Base-by-base conservation (phyloP, 2,888 invertebrate genomes). In the Drosophila pegasa region DNA sequence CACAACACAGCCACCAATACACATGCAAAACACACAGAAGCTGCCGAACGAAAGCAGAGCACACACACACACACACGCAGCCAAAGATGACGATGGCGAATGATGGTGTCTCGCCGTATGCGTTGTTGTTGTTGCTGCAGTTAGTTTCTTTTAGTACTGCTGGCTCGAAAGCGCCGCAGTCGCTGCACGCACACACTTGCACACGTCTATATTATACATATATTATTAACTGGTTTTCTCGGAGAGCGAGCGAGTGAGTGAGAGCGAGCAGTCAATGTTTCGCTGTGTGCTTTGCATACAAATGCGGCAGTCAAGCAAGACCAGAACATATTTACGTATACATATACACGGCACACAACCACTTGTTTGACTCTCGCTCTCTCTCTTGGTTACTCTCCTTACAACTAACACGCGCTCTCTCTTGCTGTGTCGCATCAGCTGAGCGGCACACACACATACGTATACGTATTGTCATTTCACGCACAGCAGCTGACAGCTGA, bases 21-120 rank as follows among this genome's bases (percentile, higher is more conserved):
- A 73, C 38, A 58, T 54, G 55, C 65, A 38, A 48, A 27, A 27
- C 9, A 45, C 52, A 68, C 54, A 84, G 74, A 76, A 74, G 87
- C 80, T 79, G 82, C 60, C 72, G 61, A 86, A 82, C 75, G 88
- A 88, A 82, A 86, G 84, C 87, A 75, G 87, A 87, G 83, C 74
- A 67, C 38, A 72, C 63, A n/a, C n/a, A n/a, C n/a, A n/a, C n/a
- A n/a, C n/a, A n/a, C n/a, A n/a, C n/a, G n/a, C n/a, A 71, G 77
- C 20, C 62, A 74, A 75, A 87, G 88, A 88, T 75, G 81, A 66
- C 61, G 84, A 76, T 71, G 71, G 59, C 58, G 54, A 62, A 57
- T 70, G 66, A 25, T 66, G 72, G 35, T 59, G 35, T 59, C 58
- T 50, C 22, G 48, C 22, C 33, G 47, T 47, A 18, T 47, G n/a